Evolutionary conservation across 2,797 vertebrate genomes (phyloP).

Genomic region (Vespertilio murinus): DNA sequence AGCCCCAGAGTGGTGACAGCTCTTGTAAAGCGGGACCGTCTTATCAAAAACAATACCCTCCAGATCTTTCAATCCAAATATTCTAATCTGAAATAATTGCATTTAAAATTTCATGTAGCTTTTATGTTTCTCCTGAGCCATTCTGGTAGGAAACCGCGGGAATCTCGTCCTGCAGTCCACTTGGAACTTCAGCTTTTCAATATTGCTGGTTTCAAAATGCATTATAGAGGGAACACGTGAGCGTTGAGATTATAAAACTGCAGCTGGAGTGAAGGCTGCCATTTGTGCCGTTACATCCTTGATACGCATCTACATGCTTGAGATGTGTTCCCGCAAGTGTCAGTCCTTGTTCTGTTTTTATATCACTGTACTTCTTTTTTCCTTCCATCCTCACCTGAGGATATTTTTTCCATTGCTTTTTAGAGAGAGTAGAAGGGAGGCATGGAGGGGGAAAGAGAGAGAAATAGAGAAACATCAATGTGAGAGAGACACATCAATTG

Average conservation of each 20-base stretch:
- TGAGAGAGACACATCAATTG: no score
- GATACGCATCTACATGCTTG: background rate
- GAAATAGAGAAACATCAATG: no score
- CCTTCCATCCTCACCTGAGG: no score
- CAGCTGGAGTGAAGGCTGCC: background rate
- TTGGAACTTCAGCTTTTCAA: constrained; percentile 7
- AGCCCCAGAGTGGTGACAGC: constrained; percentile 83
- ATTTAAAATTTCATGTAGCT: constrained; percentile 80
- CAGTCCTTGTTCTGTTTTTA: background rate
- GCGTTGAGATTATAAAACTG: background rate
- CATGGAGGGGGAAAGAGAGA: no score
- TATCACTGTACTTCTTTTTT: background rate
- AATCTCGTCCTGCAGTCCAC: background rate
- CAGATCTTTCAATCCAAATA: constrained; percentile 84
- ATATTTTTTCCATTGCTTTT: no score
- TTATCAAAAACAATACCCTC: constrained; percentile 85
- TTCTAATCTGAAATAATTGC: constrained; percentile 85
- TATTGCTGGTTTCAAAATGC: background rate
- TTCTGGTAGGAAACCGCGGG: constrained; percentile 25
- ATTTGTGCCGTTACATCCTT: background rate
- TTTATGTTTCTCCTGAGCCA: constrained; percentile 59
- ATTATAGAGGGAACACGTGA: background rate
- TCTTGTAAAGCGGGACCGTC: constrained; percentile 82
- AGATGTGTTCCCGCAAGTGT: background rate
- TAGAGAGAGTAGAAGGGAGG: no score